Percentiles rank a stretch among this genome's conserved stretches.
Evolutionary conservation across 2,888 invertebrate genomes (phyloP).

Genomic region (Stramonita haemastoma): DNA sequence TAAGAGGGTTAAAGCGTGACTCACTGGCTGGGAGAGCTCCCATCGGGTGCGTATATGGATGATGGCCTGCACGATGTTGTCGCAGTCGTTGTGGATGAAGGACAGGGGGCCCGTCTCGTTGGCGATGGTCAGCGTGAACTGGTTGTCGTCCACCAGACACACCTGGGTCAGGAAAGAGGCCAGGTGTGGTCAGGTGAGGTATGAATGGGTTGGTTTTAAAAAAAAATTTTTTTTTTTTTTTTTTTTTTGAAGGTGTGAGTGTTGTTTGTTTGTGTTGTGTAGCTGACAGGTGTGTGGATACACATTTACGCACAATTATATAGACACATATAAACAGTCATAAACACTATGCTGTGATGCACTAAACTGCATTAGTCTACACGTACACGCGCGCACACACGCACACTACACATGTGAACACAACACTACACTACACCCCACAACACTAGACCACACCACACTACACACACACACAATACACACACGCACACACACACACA

Average conservation of each 20-base stretch:
- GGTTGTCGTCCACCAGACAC: conserved; percentile 91
- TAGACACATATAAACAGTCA: background rate
- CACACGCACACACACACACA: too few species aligned
- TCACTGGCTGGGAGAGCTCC: conserved; percentile 96
- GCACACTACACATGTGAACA: background rate
- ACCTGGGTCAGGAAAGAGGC: conserved; percentile 64
- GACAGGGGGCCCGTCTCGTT: conserved; percentile 96
- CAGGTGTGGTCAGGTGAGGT: background rate
- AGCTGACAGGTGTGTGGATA: too few species aligned
- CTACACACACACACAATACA: too few species aligned
- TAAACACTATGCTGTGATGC: background rate
- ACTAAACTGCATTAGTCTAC: background rate
- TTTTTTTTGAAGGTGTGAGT: too few species aligned
- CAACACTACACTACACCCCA: background rate
- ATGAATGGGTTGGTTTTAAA: background rate
- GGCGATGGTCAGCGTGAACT: conserved; percentile 96
- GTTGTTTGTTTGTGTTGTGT: too few species aligned
- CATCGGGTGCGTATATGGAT: conserved; percentile 97
- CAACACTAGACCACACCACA: too few species aligned
- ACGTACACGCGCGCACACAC: background rate
- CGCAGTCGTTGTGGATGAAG: conserved; percentile 98
- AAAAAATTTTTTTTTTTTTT: too few species aligned
- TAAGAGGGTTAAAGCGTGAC: conserved; percentile 62
- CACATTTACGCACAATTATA: too few species aligned
- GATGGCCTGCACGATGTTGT: conserved; percentile 97